Evolutionary conservation across 2,797 vertebrate species (phyloP).

Genomic region (Sebastes trivittatus): DNA sequence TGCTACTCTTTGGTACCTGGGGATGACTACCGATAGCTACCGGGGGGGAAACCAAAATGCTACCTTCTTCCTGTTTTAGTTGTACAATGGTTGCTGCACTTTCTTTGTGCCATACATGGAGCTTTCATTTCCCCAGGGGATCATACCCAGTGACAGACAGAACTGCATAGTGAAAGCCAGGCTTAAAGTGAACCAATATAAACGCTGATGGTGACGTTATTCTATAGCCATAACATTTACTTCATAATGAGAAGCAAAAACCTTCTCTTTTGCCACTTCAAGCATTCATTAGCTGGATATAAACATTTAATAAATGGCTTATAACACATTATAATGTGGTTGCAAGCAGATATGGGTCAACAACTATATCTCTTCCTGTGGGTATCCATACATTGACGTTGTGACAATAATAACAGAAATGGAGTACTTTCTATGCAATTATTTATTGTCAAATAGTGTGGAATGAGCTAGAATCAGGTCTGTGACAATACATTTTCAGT

Average conservation of each 20-base stretch:
- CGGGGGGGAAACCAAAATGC: background rate
- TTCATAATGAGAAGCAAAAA: background rate
- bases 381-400: background rate
- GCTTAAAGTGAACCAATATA: background rate
- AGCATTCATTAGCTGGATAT: background rate
- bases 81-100: background rate
- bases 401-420: background rate
- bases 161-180: background rate
- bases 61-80: background rate
- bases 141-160: background rate
- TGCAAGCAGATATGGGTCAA: no score
- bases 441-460: background rate
- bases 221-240: background rate
- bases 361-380: background rate
- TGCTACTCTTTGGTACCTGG: background rate
- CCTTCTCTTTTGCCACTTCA: background rate
- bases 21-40: background rate
- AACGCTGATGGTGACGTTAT: background rate
- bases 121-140: background rate
- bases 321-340: no score
- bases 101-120: background rate
- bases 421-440: background rate
- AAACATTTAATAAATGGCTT: background rate
- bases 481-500: background rate
- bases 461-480: background rate